Evolutionary conservation across 2,797 vertebrate species (phyloP).

Genomic region (Intellagama lesueurii): DNA sequence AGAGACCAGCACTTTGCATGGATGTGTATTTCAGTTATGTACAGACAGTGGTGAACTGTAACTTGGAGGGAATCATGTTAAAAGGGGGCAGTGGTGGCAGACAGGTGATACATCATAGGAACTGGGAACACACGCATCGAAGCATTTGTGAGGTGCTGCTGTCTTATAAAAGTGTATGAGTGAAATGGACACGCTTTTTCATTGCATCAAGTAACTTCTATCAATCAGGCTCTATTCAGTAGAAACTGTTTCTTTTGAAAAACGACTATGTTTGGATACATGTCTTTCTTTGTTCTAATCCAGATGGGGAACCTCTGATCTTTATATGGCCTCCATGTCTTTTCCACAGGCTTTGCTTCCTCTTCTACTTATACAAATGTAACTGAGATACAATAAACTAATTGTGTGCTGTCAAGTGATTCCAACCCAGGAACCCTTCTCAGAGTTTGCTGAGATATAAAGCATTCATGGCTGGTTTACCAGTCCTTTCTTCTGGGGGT

Average conservation of each 20-base stretch:
- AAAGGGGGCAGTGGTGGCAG: not conserved
- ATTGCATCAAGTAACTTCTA: not conserved
- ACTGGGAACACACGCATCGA: not conserved
- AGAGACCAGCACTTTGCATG: not conserved
- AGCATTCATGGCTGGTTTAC: too few relatives aligned
- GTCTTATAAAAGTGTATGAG: not conserved
- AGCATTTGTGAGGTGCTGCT: not conserved
- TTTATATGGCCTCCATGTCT: not conserved
- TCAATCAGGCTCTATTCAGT: not conserved
- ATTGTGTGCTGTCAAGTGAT: not conserved
- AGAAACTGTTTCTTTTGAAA: not conserved
- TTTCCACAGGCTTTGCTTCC: not conserved
- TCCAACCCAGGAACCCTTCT: too few relatives aligned
- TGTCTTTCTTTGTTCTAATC: not conserved
- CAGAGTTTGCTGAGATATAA: too few relatives aligned
- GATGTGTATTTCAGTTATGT: not conserved
- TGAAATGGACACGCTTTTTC: not conserved
- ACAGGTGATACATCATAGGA: not conserved
- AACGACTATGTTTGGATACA: not conserved
- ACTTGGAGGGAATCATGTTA: not conserved
- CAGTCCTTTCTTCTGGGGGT: too few relatives aligned
- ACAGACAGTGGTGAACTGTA: not conserved
- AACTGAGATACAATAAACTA: not conserved
- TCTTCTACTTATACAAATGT: not conserved
- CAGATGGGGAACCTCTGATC: not conserved